Percentiles rank a stretch among this genome's conserved stretches.
Evolutionary conservation across 2,113 vertebrate species (phyloP).

Genomic region (Oreotragus oreotragus): DNA sequence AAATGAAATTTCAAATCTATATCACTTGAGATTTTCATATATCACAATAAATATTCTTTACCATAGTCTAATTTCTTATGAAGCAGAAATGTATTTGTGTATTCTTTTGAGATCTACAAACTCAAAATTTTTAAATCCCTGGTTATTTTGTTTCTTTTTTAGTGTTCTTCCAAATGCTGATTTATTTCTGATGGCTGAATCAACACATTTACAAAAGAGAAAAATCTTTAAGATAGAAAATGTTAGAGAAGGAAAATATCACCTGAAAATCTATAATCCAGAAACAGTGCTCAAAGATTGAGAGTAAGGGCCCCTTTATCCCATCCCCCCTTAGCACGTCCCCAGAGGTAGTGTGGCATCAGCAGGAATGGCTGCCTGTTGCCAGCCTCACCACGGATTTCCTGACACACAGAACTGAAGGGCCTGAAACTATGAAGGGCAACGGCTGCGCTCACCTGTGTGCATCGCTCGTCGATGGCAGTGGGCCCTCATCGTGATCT

Average conservation of each 20-base stretch:
- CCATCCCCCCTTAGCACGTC: too few relatives aligned
- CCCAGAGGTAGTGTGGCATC: background rate
- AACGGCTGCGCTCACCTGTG: background rate
- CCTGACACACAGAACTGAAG: background rate
- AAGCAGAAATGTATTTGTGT: background rate
- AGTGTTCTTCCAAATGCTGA: background rate
- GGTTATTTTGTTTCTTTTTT: background rate
- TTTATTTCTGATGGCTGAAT: too few relatives aligned
- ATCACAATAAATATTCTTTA: background rate
- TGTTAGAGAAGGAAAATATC: too few relatives aligned
- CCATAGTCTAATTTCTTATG: background rate
- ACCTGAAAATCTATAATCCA: background rate
- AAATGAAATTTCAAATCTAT: background rate
- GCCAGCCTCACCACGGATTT: background rate
- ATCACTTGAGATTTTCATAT: background rate
- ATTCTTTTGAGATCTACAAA: background rate
- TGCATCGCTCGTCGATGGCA: background rate
- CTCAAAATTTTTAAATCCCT: background rate
- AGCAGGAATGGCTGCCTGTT: background rate
- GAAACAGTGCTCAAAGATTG: background rate
- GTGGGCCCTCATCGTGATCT: background rate
- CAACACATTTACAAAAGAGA: too few relatives aligned
- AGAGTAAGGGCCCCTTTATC: background rate
- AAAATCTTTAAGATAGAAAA: too few relatives aligned
- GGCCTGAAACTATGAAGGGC: too few relatives aligned